A percentile compares a stretch with the other conserved stretches of the same genome.
Conservation (phyloP, 1,140 invertebrate genomes). For the Zaprionus vittiger region DNA sequence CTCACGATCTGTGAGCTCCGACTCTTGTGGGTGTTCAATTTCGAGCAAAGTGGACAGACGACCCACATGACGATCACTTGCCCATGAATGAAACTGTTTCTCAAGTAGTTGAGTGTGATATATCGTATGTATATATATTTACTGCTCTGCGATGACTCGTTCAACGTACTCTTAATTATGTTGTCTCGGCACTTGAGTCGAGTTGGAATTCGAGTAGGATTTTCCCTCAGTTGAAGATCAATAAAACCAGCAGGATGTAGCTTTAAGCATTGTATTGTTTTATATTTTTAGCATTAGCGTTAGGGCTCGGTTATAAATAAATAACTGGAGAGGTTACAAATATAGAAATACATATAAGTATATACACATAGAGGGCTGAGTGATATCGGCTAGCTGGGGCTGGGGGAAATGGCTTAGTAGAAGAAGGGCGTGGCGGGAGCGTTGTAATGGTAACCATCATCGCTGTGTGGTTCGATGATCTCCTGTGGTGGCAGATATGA, state of each 20-base stretch:
- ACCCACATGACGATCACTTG: conserved; percentile 21
- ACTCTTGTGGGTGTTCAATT: conserved; percentile 38
- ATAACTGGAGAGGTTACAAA: conserved; percentile 46
- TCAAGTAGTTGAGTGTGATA: conserved; percentile 27
- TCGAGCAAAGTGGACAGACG: conserved; percentile 24
- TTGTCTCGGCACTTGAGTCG: conserved; percentile 57
- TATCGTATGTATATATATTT: conserved; percentile 1
- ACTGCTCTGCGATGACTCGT: conserved; percentile 51
- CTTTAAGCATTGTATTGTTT: conserved; percentile 27
- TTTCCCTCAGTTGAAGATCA: conserved; percentile 44
- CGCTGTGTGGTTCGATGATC: conserved; percentile 53
- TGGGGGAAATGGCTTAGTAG: conserved; percentile 54
- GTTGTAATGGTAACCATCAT: conserved; percentile 77
- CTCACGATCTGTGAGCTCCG: conserved; percentile 2
- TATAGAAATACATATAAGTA: conserved; percentile 50
- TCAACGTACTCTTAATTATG: conserved; percentile 55
- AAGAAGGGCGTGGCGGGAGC: conserved; percentile 62
- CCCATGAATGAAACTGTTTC: conserved; percentile 60
- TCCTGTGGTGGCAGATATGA: conserved; percentile 69
- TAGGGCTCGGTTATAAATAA: conserved; percentile 62
- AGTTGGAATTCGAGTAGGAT: conserved; percentile 41
- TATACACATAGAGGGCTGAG: conserved; percentile 49
- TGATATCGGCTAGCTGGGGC: conserved; percentile 50
- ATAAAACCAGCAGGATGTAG: conserved; percentile 41
- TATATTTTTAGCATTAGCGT: conserved; percentile 46